Evolutionary conservation across 92 coral and sea anemone species (phyloP).

Genomic region (Nematostella vectensis): DNA sequence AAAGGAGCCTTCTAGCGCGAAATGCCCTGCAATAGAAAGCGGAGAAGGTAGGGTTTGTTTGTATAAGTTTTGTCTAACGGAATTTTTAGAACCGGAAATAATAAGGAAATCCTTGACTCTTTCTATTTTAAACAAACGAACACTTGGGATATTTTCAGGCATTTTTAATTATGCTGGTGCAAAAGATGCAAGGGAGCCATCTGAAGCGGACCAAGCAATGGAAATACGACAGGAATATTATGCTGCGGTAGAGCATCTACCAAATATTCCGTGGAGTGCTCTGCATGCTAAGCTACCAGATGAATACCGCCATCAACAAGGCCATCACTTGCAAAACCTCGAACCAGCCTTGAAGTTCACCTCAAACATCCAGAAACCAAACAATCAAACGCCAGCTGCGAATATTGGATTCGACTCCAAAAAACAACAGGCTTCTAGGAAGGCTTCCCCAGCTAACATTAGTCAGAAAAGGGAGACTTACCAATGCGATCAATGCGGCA

Average conservation of each 20-base stretch:
- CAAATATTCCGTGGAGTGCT: no score
- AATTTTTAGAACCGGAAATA: no score
- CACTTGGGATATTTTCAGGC: not conserved
- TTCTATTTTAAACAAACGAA: not conserved
- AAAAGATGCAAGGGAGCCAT: not conserved
- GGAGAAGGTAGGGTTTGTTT: not conserved
- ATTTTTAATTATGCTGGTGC: not conserved
- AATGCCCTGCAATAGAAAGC: not conserved
- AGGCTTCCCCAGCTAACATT: no score
- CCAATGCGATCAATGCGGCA: conserved; percentile 94
- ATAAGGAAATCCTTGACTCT: not conserved
- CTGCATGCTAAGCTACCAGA: no score
- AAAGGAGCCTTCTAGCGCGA: conserved; percentile 17
- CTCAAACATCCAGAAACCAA: not conserved
- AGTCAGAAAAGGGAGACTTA: conserved; percentile 40
- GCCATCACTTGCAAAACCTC: no score
- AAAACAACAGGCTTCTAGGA: not conserved
- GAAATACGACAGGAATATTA: no score
- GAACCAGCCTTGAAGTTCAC: not conserved
- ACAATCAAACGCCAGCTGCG: not conserved
- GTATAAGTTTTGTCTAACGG: not conserved
- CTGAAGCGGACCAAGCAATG: conserved; percentile 1
- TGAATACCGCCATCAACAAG: no score
- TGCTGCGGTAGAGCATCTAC: no score
- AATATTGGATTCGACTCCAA: not conserved